phyloP scores from a whole-genome alignment of 2,113 vertebrate genomes.

The Catharus minimus region DNA sequence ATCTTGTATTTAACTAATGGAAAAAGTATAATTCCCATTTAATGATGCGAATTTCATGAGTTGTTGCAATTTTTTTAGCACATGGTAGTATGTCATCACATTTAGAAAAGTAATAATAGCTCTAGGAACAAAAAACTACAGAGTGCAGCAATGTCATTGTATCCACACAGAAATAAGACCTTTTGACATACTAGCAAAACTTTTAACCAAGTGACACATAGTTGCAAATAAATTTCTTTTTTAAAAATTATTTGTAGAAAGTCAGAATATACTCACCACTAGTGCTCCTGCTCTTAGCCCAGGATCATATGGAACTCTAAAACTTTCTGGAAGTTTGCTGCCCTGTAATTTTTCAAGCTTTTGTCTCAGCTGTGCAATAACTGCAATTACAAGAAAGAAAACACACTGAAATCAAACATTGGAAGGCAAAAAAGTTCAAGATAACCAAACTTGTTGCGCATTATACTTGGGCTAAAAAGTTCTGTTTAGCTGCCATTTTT shows the following conservation, averaged over 20 bases:
- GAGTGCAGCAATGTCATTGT: not conserved
- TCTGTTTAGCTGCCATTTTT: rapidly evolving
- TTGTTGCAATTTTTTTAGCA: not conserved
- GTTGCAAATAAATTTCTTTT: not conserved
- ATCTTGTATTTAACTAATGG: not conserved
- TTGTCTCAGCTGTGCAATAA: constrained; percentile 90
- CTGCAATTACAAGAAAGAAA: constrained; percentile 72
- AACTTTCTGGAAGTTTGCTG: constrained; percentile 86
- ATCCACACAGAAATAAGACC: not conserved
- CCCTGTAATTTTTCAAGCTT: constrained; percentile 91
- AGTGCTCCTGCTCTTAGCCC: constrained; percentile 90
- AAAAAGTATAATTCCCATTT: not conserved
- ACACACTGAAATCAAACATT: not conserved
- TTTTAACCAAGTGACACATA: not conserved
- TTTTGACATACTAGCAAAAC: not conserved
- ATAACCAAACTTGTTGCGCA: not conserved
- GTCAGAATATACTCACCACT: constrained; percentile 77
- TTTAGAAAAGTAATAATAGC: not conserved
- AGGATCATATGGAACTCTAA: constrained; percentile 94
- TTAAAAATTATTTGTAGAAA: constrained; percentile 37
- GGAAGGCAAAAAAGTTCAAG: not conserved
- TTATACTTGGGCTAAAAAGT: not conserved
- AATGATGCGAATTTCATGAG: not conserved
- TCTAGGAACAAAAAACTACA: not conserved
- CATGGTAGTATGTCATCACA: not conserved